A percentile compares a stretch with the other conserved stretches of the same genome.
Conservation (phyloP, 2,113 vertebrate species). For the Dolichotis patagonum region DNA sequence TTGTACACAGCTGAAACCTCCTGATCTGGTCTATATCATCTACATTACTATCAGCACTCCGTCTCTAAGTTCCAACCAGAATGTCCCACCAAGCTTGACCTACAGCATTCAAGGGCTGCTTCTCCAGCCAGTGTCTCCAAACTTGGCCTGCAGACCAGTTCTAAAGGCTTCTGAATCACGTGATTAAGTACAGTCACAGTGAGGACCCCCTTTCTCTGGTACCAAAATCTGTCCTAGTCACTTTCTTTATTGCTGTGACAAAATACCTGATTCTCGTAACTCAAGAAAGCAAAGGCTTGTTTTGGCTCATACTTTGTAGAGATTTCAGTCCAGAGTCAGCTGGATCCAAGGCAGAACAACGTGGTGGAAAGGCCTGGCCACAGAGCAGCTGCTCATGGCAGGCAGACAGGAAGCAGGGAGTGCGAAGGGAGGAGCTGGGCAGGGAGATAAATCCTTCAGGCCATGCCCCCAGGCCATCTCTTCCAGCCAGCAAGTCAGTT, state of each 20-base stretch:
- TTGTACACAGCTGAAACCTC: neutral
- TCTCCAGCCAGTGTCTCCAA: neutral
- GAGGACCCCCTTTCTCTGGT: neutral
- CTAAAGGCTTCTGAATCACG: neutral
- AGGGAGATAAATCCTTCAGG: neutral
- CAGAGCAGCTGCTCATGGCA: neutral
- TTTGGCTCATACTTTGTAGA: neutral
- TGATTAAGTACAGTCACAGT: neutral
- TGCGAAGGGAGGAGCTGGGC: neutral
- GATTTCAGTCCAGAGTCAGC: neutral
- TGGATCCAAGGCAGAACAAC: neutral
- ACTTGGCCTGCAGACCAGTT: neutral
- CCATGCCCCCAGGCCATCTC: neutral
- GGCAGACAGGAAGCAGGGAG: neutral
- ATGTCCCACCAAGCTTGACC: neutral
- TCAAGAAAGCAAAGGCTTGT: neutral
- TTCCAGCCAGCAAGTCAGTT: neutral
- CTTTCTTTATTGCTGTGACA: neutral
- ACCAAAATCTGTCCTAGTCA: neutral
- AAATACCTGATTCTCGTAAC: neutral
- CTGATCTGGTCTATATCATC: neutral
- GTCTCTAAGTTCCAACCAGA: neutral
- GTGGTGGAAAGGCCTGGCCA: neutral
- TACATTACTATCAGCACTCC: neutral
- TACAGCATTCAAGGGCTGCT: neutral